These are phyloP conservation scores for Dendrolimus punctatus DNA, from an alignment of 1,140 invertebrate species.

Conservation along the genomic window DNA sequence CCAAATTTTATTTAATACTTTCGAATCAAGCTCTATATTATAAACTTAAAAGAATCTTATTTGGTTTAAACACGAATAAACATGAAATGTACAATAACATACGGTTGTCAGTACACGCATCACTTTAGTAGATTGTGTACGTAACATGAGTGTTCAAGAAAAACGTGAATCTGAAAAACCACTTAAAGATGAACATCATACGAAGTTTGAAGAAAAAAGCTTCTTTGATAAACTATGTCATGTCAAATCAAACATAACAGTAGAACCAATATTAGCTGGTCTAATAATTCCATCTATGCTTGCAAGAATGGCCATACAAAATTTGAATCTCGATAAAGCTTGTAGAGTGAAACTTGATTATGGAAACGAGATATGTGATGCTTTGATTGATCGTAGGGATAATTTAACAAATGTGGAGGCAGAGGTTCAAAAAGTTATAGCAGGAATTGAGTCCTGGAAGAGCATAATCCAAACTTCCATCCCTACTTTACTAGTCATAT, in stretches of 20 bases:
- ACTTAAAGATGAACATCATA: slow-evolving; percentile 23
- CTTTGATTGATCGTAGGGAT: slow-evolving; percentile 54
- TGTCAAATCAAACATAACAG: slow-evolving; percentile 60
- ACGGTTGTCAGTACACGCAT: slow-evolving; percentile 8
- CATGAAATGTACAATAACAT: background rate
- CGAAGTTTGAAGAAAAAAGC: slow-evolving; percentile 24
- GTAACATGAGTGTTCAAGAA: slow-evolving; percentile 11
- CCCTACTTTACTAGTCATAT: slow-evolving; percentile 71
- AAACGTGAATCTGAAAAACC: slow-evolving; percentile 33
- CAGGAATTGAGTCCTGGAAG: slow-evolving; percentile 71
- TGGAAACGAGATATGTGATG: slow-evolving; percentile 69
- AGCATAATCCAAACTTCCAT: slow-evolving; percentile 72
- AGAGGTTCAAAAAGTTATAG: slow-evolving; percentile 71
- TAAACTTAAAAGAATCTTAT: too few species aligned
- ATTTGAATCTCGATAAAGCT: slow-evolving; percentile 75
- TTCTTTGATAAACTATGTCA: slow-evolving; percentile 34
- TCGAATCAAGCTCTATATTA: too few species aligned
- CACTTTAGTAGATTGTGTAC: slow-evolving; percentile 7
- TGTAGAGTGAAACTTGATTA: slow-evolving; percentile 73
- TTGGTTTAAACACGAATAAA: too few species aligned
- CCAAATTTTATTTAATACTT: too few species aligned
- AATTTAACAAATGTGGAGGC: slow-evolving; percentile 61
- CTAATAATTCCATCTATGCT: slow-evolving; percentile 71
- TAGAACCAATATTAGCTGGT: slow-evolving; percentile 72
- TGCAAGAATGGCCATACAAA: slow-evolving; percentile 68